These are phyloP conservation scores for Rhagophthalmus giganteus DNA, from an alignment of 2,888 invertebrate genomes.

Conservation along the genomic window DNA sequence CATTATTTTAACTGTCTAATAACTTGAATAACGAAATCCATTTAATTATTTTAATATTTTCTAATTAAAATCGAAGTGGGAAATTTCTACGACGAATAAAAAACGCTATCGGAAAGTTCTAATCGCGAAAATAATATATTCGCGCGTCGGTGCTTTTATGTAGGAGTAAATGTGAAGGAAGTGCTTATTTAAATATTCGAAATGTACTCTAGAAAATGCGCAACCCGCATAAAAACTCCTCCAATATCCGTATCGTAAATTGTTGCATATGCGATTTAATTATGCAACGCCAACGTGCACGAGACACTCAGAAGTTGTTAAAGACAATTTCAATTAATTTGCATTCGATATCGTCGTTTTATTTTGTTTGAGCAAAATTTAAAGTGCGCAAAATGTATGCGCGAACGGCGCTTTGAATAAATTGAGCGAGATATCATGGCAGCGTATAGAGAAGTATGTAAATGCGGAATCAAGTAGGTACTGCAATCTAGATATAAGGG, in stretches of 20 bases:
- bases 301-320: slow-evolving; percentile 47
- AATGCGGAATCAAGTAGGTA: slow-evolving; percentile 51
- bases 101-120: no score
- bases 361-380: slow-evolving; percentile 47
- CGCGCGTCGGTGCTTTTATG: no score
- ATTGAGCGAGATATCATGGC: slow-evolving; percentile 44
- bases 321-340: slow-evolving; percentile 53
- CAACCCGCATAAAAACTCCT: slow-evolving; percentile 18
- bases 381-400: slow-evolving; percentile 48
- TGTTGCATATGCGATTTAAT: slow-evolving; percentile 24
- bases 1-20: no score
- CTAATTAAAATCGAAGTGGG: no score
- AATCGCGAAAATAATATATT: no score
- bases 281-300: slow-evolving; percentile 42
- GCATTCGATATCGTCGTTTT: slow-evolving; percentile 49
- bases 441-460: slow-evolving; percentile 51
- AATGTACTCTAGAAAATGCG: slow-evolving; percentile 17
- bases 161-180: background rate
- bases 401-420: slow-evolving; percentile 44
- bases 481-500: slow-evolving; percentile 48
- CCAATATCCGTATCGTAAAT: slow-evolving; percentile 19
- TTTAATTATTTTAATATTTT: no score
- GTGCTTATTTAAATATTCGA: background rate
- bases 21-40: no score
- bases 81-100: no score